These are phyloP conservation scores for Ips nitidus DNA, from an alignment of 1,140 invertebrate species.

Conservation along the genomic window DNA sequence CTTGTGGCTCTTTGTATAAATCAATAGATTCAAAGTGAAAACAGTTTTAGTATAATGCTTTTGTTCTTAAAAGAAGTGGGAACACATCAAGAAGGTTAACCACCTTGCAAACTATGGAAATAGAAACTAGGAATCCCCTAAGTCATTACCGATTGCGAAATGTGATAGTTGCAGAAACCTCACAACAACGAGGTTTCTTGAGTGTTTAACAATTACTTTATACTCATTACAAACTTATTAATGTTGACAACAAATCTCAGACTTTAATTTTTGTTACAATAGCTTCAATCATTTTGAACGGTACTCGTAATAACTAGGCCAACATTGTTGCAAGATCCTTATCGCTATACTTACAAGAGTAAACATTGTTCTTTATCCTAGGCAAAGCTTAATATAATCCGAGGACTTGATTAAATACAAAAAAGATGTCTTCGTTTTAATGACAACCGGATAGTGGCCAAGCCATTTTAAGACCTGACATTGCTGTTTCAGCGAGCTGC, in stretches of 20 bases:
- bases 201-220: not conserved
- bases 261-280: too few species aligned
- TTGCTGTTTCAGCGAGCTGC: slow-evolving; percentile 23
- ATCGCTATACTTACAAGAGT: not conserved
- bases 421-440: slow-evolving; percentile 32
- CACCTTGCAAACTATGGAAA: slow-evolving; percentile 2
- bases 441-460: slow-evolving; percentile 25
- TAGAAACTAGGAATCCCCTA: not conserved
- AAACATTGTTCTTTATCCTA: slow-evolving; percentile 16
- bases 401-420: slow-evolving; percentile 25
- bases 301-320: not conserved
- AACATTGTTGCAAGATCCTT: not conserved
- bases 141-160: slow-evolving; percentile 18
- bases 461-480: slow-evolving; percentile 29
- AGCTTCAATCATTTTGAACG: not conserved
- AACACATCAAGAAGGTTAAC: slow-evolving; percentile 14
- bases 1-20: too few species aligned
- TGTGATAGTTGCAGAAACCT: slow-evolving; percentile 12
- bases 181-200: slow-evolving; percentile 4
- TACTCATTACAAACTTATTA: too few species aligned
- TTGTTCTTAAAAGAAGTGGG: not conserved
- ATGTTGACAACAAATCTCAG: too few species aligned
- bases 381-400: slow-evolving; percentile 26
- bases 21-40: too few species aligned
- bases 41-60: too few species aligned